phyloP scores from a whole-genome alignment of 1,140 invertebrate genomes.

The Cotesia chilonis region DNA sequence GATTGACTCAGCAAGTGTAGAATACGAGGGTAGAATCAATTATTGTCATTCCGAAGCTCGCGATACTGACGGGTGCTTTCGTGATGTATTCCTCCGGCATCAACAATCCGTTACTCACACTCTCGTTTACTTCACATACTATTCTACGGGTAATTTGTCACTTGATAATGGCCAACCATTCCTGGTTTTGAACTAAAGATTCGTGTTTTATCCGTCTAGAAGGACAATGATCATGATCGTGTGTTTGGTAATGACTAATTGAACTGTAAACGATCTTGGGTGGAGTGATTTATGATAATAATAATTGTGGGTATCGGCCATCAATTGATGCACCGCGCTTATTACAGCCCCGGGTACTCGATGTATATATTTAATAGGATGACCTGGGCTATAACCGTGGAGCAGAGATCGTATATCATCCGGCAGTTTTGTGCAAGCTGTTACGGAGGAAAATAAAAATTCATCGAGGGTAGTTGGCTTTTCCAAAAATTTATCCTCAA shows the following conservation, averaged over 20 bases:
- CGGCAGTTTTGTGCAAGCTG: slow-evolving; percentile 57
- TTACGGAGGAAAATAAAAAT: slow-evolving; percentile 57
- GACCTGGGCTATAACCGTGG: slow-evolving; percentile 43
- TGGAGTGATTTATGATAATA: slow-evolving; percentile 55
- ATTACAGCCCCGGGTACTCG: neutral
- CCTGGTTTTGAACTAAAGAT: no score
- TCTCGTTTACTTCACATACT: neutral
- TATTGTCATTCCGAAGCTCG: slow-evolving; percentile 62
- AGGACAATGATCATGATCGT: no score
- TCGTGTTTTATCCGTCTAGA: no score
- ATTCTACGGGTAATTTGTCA: no score
- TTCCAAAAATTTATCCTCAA: slow-evolving; percentile 20
- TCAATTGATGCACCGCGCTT: slow-evolving; percentile 46
- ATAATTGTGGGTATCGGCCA: slow-evolving; percentile 55
- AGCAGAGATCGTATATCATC: slow-evolving; percentile 54
- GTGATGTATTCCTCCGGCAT: slow-evolving; percentile 58
- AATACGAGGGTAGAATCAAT: slow-evolving; percentile 57
- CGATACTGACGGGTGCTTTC: slow-evolving; percentile 57
- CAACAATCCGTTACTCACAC: slow-evolving; percentile 59
- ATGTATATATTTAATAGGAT: slow-evolving; percentile 57
- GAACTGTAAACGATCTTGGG: neutral
- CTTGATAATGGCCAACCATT: no score
- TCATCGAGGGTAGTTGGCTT: slow-evolving; percentile 16
- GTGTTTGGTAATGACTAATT: neutral
- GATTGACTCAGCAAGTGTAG: slow-evolving; percentile 15